Base-by-base conservation (phyloP, 2,797 vertebrate species). In the Tapera naevia region DNA sequence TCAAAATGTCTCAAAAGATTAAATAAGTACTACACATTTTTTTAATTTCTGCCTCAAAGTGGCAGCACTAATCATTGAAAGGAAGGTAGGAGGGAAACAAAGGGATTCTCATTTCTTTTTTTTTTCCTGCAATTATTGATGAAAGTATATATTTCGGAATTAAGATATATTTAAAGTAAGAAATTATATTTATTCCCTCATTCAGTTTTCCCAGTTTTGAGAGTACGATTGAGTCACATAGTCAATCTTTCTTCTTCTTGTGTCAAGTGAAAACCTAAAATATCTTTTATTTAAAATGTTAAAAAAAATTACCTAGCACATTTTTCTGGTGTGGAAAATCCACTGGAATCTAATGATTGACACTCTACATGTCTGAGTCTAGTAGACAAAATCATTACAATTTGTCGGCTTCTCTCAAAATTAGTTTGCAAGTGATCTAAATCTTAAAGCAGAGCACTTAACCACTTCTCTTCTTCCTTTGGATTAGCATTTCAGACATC, bases 81-180 rank as follows among this genome's bases (percentile, higher is more conserved):
- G 11, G 62, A 51, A 81, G 6, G 24, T 62, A 71, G 9, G 13
- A 88, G 16, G 25, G 14, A 71, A 69, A 54, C 0, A 78, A 73
- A 27, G 23, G 10, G 5, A 6, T 58, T 50, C 0, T 0, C 16
- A n/a, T n/a, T n/a, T n/a, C n/a, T n/a, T 30, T 15, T 53, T 7
- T 57, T 83, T 83, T 86, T 54, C 3, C 10, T 86, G 22, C 24
- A 89, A 86, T 53, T 86, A 86, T 32, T 51, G 13, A 48, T 22
- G 8, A 74, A 41, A 23, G 7, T 19, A 27, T 74, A 10, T 17
- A 6, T 56, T 71, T 23, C 8, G 83, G 25, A 88, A 73, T 60
- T n/a, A 71, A 93, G 5, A 39, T 10, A 54, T 48, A 33, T 39
- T 78, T 86, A 28, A 80, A 71, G 3, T 22, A 53, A 65, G 78